Conservation (phyloP, 2,113 vertebrate genomes). For the Podocnemis expansa region DNA sequence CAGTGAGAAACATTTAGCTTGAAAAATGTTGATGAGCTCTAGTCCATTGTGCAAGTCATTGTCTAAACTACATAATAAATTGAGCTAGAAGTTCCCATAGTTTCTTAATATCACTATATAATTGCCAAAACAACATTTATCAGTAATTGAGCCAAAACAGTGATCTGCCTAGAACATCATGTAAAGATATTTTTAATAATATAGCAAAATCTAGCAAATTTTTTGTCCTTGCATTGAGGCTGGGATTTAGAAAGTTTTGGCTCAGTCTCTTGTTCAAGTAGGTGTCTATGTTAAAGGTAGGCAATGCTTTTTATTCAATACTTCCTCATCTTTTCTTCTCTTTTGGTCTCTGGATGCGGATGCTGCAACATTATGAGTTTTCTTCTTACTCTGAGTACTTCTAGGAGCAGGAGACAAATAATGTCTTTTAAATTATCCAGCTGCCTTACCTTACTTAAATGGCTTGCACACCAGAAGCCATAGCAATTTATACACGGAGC, state of each 20-base stretch:
- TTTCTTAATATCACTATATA: neutral
- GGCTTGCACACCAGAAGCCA: neutral
- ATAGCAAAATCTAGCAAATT: neutral
- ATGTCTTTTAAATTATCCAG: neutral
- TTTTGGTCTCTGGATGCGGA: neutral
- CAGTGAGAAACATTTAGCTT: neutral
- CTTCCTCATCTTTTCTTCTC: neutral
- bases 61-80: neutral
- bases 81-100: neutral
- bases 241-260: neutral
- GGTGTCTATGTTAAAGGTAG: neutral
- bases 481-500: neutral
- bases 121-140: neutral
- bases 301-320: neutral
- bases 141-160: neutral
- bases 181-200: neutral
- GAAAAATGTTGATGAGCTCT: neutral
- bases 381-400: neutral
- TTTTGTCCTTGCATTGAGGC: neutral
- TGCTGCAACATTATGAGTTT: neutral
- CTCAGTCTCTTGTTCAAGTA: neutral
- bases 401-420: neutral
- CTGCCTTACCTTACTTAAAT: fast-evolving
- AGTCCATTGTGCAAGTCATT: neutral
- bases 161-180: neutral